These are phyloP conservation scores for Montipora foliosa DNA, from an alignment of 64 coral and sea anemone species.

Conservation along the genomic window DNA sequence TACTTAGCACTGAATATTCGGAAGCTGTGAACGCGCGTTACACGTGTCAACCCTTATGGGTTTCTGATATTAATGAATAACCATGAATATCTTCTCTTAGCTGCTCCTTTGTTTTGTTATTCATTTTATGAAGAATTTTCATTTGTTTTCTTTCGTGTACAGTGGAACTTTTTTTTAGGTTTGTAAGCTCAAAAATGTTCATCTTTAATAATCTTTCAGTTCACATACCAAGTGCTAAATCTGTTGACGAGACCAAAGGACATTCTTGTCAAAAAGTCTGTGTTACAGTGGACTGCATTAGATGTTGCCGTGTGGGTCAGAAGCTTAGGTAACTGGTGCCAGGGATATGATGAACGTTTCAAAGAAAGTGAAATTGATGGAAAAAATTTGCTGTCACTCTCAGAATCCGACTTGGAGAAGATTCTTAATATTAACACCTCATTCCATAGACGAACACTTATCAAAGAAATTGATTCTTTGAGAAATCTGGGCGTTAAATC, in stretches of 20 bases:
- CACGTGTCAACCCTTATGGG: too few species aligned
- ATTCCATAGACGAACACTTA: conserved; percentile 26
- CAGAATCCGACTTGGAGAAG: conserved; percentile 49
- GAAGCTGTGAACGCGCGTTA: too few species aligned
- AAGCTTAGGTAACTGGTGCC: conserved; percentile 43
- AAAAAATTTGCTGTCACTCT: conserved; percentile 52
- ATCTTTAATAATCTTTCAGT: not conserved
- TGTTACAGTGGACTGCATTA: conserved; percentile 31
- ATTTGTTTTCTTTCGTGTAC: too few species aligned
- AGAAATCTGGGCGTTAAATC: conserved; percentile 52
- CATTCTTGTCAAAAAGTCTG: conserved; percentile 47
- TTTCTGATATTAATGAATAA: too few species aligned
- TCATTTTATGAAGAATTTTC: too few species aligned
- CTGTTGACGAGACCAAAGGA: conserved; percentile 17
- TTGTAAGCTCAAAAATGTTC: not conserved
- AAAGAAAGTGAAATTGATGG: conserved; percentile 52
- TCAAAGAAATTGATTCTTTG: conserved; percentile 56
- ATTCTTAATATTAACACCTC: conserved; percentile 25
- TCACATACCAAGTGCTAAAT: conserved; percentile 9
- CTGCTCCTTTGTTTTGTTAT: too few species aligned
- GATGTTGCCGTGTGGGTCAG: conserved; percentile 61
- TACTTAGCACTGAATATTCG: too few species aligned
- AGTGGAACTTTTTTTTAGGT: too few species aligned
- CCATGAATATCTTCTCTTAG: too few species aligned
- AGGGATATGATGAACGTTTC: conserved; percentile 49